Conservation (phyloP, 2,888 invertebrate species). For the Apamea epomidion region DNA sequence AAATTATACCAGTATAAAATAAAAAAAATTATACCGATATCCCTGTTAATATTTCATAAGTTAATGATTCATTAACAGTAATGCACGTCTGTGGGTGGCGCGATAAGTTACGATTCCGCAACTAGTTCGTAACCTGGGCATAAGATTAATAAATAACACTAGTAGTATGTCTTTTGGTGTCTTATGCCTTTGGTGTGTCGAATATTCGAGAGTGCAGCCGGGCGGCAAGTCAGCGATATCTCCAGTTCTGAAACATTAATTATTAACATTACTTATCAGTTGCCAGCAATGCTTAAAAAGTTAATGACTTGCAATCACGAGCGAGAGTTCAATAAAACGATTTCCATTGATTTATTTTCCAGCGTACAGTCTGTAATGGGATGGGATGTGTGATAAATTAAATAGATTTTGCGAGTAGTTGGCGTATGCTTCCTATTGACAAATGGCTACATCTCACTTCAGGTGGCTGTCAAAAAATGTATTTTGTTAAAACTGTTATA, state of each 20-base stretch:
- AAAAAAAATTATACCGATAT: too few relatives aligned
- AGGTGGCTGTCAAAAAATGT: not conserved
- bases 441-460: not conserved
- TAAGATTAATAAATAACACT: conserved; percentile 39
- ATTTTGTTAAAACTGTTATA: not conserved
- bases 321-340: conserved; percentile 48
- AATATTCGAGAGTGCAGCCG: conserved; percentile 35
- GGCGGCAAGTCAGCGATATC: conserved; percentile 54
- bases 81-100: not conserved
- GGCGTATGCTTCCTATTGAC: too few relatives aligned
- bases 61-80: conserved; percentile 5
- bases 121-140: conserved; percentile 26
- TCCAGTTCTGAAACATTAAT: conserved; percentile 58
- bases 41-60: not conserved
- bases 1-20: not conserved
- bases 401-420: not conserved
- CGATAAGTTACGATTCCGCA: not conserved
- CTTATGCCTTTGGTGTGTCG: conserved; percentile 47
- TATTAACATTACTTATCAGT: conserved; percentile 41
- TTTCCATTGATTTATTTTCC: conserved; percentile 40
- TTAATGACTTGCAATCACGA: conserved; percentile 54
- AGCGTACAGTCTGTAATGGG: not conserved
- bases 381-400: not conserved
- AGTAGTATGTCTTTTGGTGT: conserved; percentile 31
- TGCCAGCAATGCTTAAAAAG: conserved; percentile 35